Percentiles rank a stretch among this genome's conserved stretches.
Conservation (phyloP, 2,888 invertebrate species). For the Aleiodes leptofemur region DNA sequence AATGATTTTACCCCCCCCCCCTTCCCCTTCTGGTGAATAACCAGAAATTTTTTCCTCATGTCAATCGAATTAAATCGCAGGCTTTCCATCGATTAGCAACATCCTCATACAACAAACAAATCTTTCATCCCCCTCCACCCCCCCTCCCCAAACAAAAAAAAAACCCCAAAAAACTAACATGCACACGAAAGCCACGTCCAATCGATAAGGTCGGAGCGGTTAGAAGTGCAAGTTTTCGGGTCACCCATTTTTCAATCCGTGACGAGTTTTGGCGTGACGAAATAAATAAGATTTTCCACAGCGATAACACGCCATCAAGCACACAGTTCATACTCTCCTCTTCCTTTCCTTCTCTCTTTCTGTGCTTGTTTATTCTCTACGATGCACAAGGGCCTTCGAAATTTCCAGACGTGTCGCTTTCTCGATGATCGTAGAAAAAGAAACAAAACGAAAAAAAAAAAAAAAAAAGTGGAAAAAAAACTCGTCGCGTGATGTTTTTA, state of each 20-base stretch:
- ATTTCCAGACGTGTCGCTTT: constrained; percentile 20
- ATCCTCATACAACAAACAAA: not conserved
- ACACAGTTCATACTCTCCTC: not conserved
- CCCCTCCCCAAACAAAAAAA: not conserved
- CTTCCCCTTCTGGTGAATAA: too few species aligned
- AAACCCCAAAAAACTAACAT: not conserved
- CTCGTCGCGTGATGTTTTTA: constrained; percentile 25
- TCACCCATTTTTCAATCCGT: constrained; percentile 48
- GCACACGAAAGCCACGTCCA: not conserved
- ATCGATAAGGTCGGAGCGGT: constrained; percentile 25
- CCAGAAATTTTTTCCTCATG: not conserved
- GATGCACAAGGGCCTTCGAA: not conserved
- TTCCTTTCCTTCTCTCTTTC: constrained; percentile 40
- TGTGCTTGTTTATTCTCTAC: constrained; percentile 3
- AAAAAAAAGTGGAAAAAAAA: too few species aligned
- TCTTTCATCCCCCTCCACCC: too few species aligned
- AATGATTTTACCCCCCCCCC: too few species aligned
- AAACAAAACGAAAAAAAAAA: too few species aligned
- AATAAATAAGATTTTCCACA: constrained; percentile 49
- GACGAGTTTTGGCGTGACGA: constrained; percentile 54
- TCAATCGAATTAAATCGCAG: constrained; percentile 21
- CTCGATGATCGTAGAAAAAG: constrained; percentile 1
- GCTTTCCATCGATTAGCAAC: not conserved
- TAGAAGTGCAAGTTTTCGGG: constrained; percentile 41
- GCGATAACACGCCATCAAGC: constrained; percentile 30